Evolutionary conservation across 2,888 invertebrate genomes (phyloP).

Genomic region (Sycophila texana): DNA sequence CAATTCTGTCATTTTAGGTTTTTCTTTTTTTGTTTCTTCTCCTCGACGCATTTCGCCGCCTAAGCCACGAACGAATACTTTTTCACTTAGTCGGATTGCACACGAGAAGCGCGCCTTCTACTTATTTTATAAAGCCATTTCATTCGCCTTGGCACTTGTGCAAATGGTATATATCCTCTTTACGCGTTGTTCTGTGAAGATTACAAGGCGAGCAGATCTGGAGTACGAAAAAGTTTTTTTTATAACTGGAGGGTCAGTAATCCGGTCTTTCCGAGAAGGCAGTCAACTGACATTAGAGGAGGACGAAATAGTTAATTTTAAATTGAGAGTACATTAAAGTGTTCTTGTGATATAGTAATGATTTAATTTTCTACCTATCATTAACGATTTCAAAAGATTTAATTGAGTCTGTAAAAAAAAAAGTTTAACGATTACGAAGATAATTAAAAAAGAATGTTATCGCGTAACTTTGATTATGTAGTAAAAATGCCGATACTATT

Average conservation of each 20-base stretch:
- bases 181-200: constrained; percentile 2
- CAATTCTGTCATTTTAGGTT: not conserved
- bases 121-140: constrained; percentile 32
- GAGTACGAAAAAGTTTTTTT: constrained; percentile 4
- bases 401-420: too few species aligned
- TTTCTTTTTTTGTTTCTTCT: not conserved
- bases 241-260: not conserved
- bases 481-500: too few species aligned
- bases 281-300: not conserved
- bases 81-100: constrained; percentile 6
- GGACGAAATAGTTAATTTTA: too few species aligned
- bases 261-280: not conserved
- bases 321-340: too few species aligned
- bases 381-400: too few species aligned
- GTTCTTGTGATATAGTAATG: too few species aligned
- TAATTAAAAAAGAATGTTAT: too few species aligned
- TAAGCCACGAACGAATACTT: not conserved
- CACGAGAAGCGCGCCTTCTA: not conserved
- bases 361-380: too few species aligned
- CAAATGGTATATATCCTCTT: constrained; percentile 8
- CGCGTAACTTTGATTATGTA: too few species aligned
- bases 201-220: constrained; percentile 1
- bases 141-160: constrained; percentile 15
- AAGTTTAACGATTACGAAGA: too few species aligned
- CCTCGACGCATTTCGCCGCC: not conserved